Conservation (phyloP, 53 echinoderm and acorn worm species). For the Holothuria leucospilota region DNA sequence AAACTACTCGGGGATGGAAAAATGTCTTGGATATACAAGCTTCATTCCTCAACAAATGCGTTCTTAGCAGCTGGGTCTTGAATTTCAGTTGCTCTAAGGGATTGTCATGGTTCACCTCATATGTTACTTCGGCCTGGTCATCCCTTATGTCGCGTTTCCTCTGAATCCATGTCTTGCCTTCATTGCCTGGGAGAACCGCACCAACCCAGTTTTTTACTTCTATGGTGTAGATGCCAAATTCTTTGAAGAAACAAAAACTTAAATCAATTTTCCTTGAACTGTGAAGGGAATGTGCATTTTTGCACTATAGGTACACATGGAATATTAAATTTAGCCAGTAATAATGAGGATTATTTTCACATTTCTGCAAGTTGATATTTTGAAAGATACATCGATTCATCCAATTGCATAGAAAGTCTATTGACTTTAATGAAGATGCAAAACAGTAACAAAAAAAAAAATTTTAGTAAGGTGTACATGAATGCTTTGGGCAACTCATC, state of each 20-base stretch:
- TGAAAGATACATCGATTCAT: too few species aligned
- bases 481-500: too few species aligned
- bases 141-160: slow-evolving; percentile 59
- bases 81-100: slow-evolving; percentile 66
- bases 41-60: slow-evolving; percentile 79
- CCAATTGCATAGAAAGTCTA: too few species aligned
- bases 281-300: too few species aligned
- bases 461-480: too few species aligned
- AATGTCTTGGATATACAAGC: slow-evolving; percentile 80
- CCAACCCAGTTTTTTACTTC: slow-evolving; percentile 99
- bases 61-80: slow-evolving; percentile 87
- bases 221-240: slow-evolving; percentile 82
- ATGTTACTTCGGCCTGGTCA: slow-evolving; percentile 69
- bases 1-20: slow-evolving; percentile 86
- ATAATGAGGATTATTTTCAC: too few species aligned
- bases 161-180: slow-evolving; percentile 89
- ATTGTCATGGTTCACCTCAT: slow-evolving; percentile 76
- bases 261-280: background rate
- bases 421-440: too few species aligned
- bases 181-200: slow-evolving; percentile 66
- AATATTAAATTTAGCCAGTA: too few species aligned
- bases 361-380: too few species aligned
- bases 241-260: slow-evolving; percentile 51
- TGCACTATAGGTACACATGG: too few species aligned
- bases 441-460: too few species aligned